Conservation (phyloP, 2,113 vertebrate species). For the Arizona elegans region DNA sequence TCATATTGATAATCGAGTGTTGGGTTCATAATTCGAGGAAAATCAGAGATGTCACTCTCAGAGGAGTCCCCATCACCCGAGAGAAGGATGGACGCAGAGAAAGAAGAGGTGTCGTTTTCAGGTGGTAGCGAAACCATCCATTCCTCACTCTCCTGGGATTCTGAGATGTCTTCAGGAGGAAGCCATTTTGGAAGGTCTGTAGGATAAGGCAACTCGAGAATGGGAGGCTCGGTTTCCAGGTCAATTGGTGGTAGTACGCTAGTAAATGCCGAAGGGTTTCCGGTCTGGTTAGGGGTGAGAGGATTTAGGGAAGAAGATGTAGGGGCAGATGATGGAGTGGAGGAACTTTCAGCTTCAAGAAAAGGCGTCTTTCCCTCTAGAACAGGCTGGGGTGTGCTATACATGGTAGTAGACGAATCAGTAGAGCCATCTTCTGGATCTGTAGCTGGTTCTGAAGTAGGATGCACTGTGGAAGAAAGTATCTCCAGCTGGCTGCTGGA, state of each 20-base stretch:
- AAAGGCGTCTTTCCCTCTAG: conserved; percentile 48
- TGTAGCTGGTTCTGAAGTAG: conserved; percentile 33
- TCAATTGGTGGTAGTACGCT: conserved; percentile 62
- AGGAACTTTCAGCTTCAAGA: conserved; percentile 29
- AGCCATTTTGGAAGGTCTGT: conserved; percentile 50
- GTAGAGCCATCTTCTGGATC: conserved; percentile 38
- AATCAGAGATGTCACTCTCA: conserved; percentile 76
- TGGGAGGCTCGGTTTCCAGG: conserved; percentile 45
- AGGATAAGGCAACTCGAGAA: conserved; percentile 52
- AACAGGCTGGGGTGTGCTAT: conserved; percentile 16
- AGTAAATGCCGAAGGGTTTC: conserved; percentile 43
- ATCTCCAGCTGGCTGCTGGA: conserved; percentile 38
- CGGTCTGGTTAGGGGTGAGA: conserved; percentile 44
- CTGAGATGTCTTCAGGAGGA: conserved; percentile 52
- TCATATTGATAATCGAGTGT: conserved; percentile 90
- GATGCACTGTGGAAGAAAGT: neutral
- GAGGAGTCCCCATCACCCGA: conserved; percentile 90
- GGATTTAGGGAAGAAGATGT: conserved; percentile 48
- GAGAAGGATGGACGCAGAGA: conserved; percentile 85
- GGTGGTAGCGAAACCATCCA: conserved; percentile 68
- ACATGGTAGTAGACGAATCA: conserved; percentile 4
- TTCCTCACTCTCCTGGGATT: conserved; percentile 70
- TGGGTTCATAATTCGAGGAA: conserved; percentile 77
- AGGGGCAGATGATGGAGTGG: conserved; percentile 44
- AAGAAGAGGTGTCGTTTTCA: conserved; percentile 82